Evolutionary conservation across 2,797 vertebrate genomes (phyloP).

Genomic region (Lutjanus campechanus): DNA sequence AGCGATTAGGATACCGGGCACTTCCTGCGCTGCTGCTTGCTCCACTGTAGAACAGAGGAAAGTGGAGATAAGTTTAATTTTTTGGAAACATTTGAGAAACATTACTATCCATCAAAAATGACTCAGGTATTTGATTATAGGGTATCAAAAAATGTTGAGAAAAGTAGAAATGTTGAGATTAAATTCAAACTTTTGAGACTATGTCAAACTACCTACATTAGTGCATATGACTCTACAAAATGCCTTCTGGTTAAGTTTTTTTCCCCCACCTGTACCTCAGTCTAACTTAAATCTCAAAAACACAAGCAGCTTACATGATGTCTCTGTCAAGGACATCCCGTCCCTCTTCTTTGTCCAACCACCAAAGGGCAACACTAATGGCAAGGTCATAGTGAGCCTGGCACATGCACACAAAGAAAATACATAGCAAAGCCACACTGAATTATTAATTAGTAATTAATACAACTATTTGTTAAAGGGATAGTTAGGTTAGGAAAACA

Average conservation of each 20-base stretch:
- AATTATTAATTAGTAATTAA: neutral
- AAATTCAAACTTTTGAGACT: too few relatives aligned
- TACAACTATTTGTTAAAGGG: too few relatives aligned
- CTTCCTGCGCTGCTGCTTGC: slow-evolving; percentile 27
- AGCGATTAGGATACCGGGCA: slow-evolving; percentile 77
- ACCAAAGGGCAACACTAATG: slow-evolving; percentile 86
- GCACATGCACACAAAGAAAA: slow-evolving; percentile 8
- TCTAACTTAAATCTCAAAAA: neutral
- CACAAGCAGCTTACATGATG: slow-evolving; percentile 71
- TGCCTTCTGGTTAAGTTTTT: too few relatives aligned
- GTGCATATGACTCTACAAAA: too few relatives aligned
- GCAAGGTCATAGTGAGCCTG: slow-evolving; percentile 92
- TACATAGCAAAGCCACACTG: neutral
- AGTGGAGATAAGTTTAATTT: neutral
- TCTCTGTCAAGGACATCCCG: slow-evolving; percentile 62
- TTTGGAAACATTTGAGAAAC: neutral
- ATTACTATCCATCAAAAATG: neutral
- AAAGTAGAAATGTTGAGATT: too few relatives aligned
- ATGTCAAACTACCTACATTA: too few relatives aligned
- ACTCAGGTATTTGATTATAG: too few relatives aligned
- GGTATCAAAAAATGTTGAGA: too few relatives aligned
- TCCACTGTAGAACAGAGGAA: slow-evolving; percentile 57
- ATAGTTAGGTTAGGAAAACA: too few relatives aligned
- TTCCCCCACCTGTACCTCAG: too few relatives aligned
- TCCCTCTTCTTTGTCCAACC: slow-evolving; percentile 82